A percentile compares a stretch with the other conserved stretches of the same genome.
Evolutionary conservation across 2,797 vertebrate species (phyloP).

Genomic region (Molossus molossus): DNA sequence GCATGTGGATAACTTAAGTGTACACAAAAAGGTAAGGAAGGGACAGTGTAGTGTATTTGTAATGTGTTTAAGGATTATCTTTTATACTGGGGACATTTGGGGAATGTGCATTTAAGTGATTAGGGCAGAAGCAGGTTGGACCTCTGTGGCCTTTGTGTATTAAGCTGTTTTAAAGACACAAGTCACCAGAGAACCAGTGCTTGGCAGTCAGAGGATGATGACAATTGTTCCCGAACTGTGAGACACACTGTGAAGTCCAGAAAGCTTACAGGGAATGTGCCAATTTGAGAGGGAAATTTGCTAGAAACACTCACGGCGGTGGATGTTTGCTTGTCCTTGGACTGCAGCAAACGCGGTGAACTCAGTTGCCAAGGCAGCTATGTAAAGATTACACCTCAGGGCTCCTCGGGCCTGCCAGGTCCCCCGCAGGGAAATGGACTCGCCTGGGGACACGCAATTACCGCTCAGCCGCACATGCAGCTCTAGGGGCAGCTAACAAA

Average conservation of each 20-base stretch:
- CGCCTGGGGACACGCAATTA: conserved; percentile 9
- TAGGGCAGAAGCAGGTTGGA: neutral
- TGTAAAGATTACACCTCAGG: conserved; percentile 64
- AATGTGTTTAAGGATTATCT: neutral
- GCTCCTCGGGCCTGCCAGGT: neutral
- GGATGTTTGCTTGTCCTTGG: conserved; percentile 65
- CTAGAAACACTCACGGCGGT: conserved; percentile 18
- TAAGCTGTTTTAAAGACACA: conserved; percentile 73
- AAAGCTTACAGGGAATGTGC: conserved; percentile 64
- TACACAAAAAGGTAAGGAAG: neutral
- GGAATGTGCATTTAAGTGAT: conserved; percentile 45
- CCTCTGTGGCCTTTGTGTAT: conserved; percentile 47
- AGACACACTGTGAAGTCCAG: conserved; percentile 64
- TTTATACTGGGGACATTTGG: neutral
- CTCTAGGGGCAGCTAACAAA: conserved; percentile 62
- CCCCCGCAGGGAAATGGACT: conserved; percentile 58
- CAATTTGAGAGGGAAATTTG: conserved; percentile 69
- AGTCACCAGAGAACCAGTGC: conserved; percentile 63
- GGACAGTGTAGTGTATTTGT: neutral
- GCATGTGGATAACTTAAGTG: neutral
- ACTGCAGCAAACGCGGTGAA: conserved; percentile 14
- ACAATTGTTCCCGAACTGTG: conserved; percentile 71
- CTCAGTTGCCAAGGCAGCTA: conserved; percentile 51
- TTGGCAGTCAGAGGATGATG: conserved; percentile 63
- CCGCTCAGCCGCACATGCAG: conserved; percentile 16